Evolutionary conservation across 2,888 invertebrate species (phyloP).

Genomic region (Acanthococcus lagerstroemiae): DNA sequence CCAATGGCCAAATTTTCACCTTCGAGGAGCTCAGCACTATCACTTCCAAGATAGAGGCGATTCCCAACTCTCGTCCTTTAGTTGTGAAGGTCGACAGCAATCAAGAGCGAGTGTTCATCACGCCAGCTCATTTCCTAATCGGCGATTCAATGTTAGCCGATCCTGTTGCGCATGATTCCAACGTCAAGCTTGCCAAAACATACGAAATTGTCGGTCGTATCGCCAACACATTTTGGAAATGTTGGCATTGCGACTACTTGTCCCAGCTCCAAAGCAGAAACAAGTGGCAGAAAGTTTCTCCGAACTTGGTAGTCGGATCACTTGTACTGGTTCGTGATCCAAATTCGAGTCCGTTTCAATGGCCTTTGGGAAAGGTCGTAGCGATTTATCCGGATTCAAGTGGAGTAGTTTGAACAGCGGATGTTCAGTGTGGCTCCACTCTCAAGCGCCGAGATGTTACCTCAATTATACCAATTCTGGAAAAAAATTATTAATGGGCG

Average conservation of each 20-base stretch:
- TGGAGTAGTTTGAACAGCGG: background rate
- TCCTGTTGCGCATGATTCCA: constrained; percentile 32
- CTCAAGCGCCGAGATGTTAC: background rate
- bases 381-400: background rate
- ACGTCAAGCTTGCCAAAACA: background rate
- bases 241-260: constrained; percentile 38
- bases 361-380: background rate
- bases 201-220: background rate
- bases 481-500: background rate
- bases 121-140: constrained; percentile 40
- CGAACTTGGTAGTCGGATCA: background rate
- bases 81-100: constrained; percentile 36
- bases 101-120: constrained; percentile 35
- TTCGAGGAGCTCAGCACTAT: constrained; percentile 4
- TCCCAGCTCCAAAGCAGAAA: constrained; percentile 36
- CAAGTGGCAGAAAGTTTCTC: constrained; percentile 36
- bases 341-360: background rate
- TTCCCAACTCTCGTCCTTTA: constrained; percentile 33
- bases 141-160: constrained; percentile 34
- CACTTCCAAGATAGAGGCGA: background rate
- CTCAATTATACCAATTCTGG: background rate
- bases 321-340: background rate
- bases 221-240: constrained; percentile 37
- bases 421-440: background rate
- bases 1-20: background rate